Evolutionary conservation across 2,797 vertebrate species (phyloP).

Genomic region (Gallinago solitaria): DNA sequence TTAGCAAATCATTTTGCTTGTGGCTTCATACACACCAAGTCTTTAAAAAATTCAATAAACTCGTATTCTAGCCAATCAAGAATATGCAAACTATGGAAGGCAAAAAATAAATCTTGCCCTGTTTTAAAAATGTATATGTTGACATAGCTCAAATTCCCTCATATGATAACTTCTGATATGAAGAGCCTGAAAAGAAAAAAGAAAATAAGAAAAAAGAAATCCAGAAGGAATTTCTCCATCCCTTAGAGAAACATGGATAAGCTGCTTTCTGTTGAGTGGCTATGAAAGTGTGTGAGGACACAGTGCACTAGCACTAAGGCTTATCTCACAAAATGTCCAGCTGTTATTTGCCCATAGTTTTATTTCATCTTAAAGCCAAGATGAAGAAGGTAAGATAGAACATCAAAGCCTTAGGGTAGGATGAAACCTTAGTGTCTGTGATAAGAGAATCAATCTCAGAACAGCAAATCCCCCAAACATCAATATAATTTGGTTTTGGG

Average conservation of each 20-base stretch:
- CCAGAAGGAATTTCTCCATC: not conserved
- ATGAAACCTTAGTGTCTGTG: not conserved
- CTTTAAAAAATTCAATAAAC: not conserved
- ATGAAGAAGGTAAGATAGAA: not conserved
- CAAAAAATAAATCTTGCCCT: not conserved
- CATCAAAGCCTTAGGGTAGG: not conserved
- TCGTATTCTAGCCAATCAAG: not conserved
- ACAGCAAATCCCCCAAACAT: not conserved
- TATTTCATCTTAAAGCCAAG: not conserved
- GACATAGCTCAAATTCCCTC: not conserved
- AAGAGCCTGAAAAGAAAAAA: not conserved
- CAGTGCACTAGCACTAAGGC: not conserved
- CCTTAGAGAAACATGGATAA: not conserved
- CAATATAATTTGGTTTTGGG: not conserved
- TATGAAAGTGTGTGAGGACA: not conserved
- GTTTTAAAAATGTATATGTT: not conserved
- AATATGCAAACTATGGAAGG: not conserved
- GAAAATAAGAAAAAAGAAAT: not conserved
- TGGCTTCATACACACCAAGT: not conserved
- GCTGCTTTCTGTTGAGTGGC: not conserved
- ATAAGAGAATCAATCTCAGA: not conserved
- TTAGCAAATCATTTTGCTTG: not conserved
- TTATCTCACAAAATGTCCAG: not conserved
- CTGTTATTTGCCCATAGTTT: not conserved
- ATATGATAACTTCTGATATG: not conserved